These are phyloP conservation scores for Anthophora plumipes DNA, from an alignment of 2,888 invertebrate species.

Conservation along the genomic window DNA sequence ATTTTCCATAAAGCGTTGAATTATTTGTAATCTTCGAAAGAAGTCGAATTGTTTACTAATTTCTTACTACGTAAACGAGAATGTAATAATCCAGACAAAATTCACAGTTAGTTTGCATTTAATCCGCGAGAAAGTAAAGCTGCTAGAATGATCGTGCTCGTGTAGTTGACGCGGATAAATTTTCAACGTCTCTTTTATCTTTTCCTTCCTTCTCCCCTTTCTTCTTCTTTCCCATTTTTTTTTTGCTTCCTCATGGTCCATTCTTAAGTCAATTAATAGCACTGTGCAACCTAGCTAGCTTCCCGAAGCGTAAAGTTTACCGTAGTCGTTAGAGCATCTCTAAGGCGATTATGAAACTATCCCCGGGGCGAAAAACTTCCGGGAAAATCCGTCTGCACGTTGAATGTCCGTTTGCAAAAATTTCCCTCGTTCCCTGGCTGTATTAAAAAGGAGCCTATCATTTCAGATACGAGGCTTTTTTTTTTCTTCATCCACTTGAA, in stretches of 20 bases:
- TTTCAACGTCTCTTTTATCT: not conserved
- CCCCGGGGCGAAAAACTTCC: not conserved
- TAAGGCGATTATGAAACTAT: conserved; percentile 42
- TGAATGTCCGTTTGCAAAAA: conserved; percentile 8
- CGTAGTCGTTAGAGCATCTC: conserved; percentile 39
- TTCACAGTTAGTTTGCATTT: conserved; percentile 4
- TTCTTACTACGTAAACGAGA: too few relatives aligned
- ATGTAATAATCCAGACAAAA: not conserved
- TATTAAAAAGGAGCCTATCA: conserved; percentile 10
- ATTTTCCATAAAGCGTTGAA: not conserved
- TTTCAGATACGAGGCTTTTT: not conserved
- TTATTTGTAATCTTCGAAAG: not conserved
- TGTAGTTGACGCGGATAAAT: conserved; percentile 9
- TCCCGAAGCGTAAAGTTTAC: conserved; percentile 29
- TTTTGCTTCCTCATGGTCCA: conserved; percentile 5
- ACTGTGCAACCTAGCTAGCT: conserved; percentile 4
- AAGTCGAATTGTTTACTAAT: not conserved
- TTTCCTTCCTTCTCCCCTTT: not conserved
- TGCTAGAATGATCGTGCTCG: not conserved
- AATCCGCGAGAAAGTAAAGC: not conserved
- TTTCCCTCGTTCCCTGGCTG: not conserved
- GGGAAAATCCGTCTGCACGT: conserved; percentile 3
- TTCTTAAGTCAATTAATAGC: conserved; percentile 33
- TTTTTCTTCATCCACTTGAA: not conserved
- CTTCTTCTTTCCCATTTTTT: not conserved